phyloP scores from a whole-genome alignment of 2,113 vertebrate species.

The Rhodinocichla rosea region DNA sequence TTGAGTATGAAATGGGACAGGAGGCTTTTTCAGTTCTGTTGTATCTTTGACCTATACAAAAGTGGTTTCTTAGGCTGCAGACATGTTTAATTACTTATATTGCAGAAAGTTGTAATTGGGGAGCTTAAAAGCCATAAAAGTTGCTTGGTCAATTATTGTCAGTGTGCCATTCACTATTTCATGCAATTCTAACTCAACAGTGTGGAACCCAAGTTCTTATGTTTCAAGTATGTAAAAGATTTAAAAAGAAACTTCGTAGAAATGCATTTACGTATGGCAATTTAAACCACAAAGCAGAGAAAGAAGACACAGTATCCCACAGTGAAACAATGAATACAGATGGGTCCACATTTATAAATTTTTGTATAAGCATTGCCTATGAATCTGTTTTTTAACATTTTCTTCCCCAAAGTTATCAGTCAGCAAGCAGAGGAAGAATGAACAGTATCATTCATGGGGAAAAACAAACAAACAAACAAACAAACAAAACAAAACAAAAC shows the following conservation, averaged over 20 bases:
- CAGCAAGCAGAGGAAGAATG: not conserved
- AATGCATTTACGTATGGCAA: not conserved
- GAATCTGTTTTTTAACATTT: not conserved
- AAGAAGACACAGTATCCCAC: not conserved
- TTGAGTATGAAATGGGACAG: not conserved
- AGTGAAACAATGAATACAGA: not conserved
- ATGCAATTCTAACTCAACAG: not conserved
- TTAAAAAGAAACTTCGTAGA: not conserved
- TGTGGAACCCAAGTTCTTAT: not conserved
- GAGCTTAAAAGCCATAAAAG: not conserved
- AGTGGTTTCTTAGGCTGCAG: not conserved
- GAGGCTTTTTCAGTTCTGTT: not conserved
- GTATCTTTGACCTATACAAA: not conserved
- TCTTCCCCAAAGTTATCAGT: not conserved
- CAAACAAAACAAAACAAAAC: not conserved
- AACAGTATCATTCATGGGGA: not conserved
- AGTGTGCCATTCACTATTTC: not conserved
- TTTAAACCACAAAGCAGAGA: not conserved
- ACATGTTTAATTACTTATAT: not conserved
- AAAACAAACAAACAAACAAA: not conserved
- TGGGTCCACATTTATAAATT: not conserved
- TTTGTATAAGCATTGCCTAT: not conserved
- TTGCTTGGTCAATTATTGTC: not conserved
- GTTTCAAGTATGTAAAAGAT: not conserved
- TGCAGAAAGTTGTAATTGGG: not conserved